These are phyloP conservation scores for Pipistrellus pipistrellus DNA, from an alignment of 2,797 vertebrate genomes.

Conservation along the genomic window DNA sequence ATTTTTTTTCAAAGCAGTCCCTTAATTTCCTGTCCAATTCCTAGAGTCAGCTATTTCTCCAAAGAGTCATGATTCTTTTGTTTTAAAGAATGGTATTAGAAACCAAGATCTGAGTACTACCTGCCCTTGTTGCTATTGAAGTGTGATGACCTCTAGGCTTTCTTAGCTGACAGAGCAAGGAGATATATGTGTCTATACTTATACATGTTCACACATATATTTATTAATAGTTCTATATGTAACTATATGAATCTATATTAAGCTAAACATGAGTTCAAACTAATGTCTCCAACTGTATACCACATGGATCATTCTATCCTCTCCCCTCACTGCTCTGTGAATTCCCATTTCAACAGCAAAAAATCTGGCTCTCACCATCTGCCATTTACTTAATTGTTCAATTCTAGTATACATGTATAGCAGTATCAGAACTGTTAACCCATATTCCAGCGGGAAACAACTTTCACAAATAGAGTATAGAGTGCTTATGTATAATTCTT, in stretches of 20 bases:
- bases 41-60: background rate
- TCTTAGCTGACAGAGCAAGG: background rate
- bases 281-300: background rate
- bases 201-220: background rate
- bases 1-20: background rate
- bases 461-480: background rate
- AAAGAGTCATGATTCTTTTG: background rate
- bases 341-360: background rate
- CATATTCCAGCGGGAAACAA: background rate
- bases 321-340: slow-evolving; percentile 11
- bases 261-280: background rate
- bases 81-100: slow-evolving; percentile 18
- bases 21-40: background rate
- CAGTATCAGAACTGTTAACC: background rate
- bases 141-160: background rate
- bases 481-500: background rate
- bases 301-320: slow-evolving; percentile 3
- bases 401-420: background rate
- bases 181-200: background rate
- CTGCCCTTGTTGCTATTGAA: background rate
- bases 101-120: background rate
- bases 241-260: background rate
- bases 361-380: background rate
- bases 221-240: background rate
- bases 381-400: background rate